Base-by-base conservation (phyloP, 2,113 vertebrate species). In the Calypte anna region DNA sequence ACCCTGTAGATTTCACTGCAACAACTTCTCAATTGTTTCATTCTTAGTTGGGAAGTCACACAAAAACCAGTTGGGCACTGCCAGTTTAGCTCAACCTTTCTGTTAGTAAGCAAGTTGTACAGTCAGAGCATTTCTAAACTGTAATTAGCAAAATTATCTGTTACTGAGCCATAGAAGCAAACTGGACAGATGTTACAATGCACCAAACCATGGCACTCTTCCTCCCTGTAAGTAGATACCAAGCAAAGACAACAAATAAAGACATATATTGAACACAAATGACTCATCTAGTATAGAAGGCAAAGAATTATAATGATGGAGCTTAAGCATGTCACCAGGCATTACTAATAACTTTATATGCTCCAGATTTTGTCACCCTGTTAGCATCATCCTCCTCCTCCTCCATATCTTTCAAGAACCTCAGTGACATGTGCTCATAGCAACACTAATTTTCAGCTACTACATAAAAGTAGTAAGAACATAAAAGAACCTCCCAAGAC, bases 71-170 rank as follows among this genome's bases (percentile, higher is more conserved):
- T 10, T 78, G 27, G 25, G 59, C 4, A 5, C 44, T 25, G 14
- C 36, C 77, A 77, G 69, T 38, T 31, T 12, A 84, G 31, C 22
- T 74, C 33, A 78, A 28, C 25, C 4, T 31, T 57, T 36, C 48
- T 38, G 8, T 38, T 44, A 75, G 53, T 0, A 0, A 17, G 3
- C 8, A 82, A 43, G 33, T 9, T 58, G 11, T 22, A 61, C 1
- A 57, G 24, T 30, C 31, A 22, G 44, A 58, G 5, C 1, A 4
- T 44, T 85, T 70, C 20, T 46, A 10, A 10, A 19, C 4, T 20
- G 14, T 4, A 57, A 38, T 50, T 51, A 69, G 9, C 6, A 33
- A 72, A 78, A 55, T 44, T 12, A 53, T 27, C 33, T 28, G 25
- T n/a, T 66, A 66, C 2, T 61, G 14, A 85, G 20, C 28, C 43